phyloP scores from a whole-genome alignment of 2,797 vertebrate species.

The Falco novaeseelandiae region DNA sequence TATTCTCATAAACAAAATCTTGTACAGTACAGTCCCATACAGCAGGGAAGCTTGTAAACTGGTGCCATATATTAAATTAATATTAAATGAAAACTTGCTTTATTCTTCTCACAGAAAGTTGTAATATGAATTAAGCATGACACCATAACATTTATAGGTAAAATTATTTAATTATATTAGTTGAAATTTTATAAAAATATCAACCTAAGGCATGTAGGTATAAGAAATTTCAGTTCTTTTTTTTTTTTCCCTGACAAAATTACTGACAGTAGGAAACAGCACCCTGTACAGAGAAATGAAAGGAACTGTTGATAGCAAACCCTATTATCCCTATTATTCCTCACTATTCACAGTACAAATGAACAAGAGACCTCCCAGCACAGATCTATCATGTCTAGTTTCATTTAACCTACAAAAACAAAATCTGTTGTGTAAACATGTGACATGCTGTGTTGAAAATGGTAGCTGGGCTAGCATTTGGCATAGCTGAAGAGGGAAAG shows the following conservation, averaged over 20 bases:
- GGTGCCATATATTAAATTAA: neutral
- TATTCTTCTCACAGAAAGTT: neutral
- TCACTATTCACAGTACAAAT: neutral
- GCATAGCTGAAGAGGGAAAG: neutral
- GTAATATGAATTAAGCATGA: neutral
- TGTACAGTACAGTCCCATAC: neutral
- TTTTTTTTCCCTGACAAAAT: neutral
- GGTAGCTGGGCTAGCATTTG: neutral
- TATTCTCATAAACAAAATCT: neutral
- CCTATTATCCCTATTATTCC: neutral
- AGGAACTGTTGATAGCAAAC: neutral
- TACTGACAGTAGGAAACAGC: neutral
- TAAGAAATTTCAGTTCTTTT: neutral
- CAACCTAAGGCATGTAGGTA: neutral
- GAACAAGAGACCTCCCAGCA: neutral
- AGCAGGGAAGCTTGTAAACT: neutral
- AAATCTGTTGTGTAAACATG: neutral
- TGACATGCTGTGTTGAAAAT: neutral
- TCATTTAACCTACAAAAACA: neutral
- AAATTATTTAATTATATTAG: fast-evolving
- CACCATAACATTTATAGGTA: neutral
- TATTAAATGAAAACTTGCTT: neutral
- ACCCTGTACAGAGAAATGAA: neutral
- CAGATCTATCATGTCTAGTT: neutral
- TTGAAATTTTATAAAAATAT: neutral